Conservation (phyloP, 2,797 vertebrate species). For the Spondyliosoma cantharus region DNA sequence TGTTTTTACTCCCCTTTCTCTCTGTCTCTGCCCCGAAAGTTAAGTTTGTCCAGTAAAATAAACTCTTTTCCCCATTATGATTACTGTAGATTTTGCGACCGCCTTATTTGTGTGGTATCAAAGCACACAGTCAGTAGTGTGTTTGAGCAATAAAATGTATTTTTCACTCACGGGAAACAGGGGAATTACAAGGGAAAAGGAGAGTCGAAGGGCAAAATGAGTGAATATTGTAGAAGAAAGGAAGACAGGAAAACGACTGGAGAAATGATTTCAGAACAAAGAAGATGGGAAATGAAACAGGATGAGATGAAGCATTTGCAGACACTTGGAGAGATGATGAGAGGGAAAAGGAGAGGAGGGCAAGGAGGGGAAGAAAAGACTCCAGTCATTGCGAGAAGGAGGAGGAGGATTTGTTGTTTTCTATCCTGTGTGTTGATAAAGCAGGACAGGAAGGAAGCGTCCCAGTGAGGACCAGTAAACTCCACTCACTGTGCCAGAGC, state of each 20-base stretch:
- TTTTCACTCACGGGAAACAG: background rate
- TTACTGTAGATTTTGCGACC: too few relatives aligned
- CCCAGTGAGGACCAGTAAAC: constrained; percentile 60
- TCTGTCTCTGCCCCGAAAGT: background rate
- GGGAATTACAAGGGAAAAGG: background rate
- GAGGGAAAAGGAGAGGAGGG: constrained; percentile 1
- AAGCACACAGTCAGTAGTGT: background rate
- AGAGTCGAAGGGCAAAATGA: background rate
- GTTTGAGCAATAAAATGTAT: too few relatives aligned
- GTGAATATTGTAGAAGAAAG: background rate
- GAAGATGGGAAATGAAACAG: background rate
- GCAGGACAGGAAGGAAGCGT: constrained; percentile 65
- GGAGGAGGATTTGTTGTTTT: constrained; percentile 59
- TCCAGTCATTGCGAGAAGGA: constrained; percentile 31
- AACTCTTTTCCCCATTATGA: background rate
- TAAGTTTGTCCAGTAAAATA: background rate
- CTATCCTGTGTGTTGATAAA: constrained; percentile 73
- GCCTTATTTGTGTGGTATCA: background rate
- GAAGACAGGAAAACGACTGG: background rate
- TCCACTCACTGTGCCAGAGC: constrained; percentile 46
- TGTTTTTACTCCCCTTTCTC: background rate
- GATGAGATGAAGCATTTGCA: background rate
- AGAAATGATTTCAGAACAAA: background rate
- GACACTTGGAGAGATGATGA: constrained; percentile 7
- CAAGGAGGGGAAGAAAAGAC: constrained; percentile 9